phyloP scores from a whole-genome alignment of 64 coral and sea anemone species.

The Cladopsammia gracilis region DNA sequence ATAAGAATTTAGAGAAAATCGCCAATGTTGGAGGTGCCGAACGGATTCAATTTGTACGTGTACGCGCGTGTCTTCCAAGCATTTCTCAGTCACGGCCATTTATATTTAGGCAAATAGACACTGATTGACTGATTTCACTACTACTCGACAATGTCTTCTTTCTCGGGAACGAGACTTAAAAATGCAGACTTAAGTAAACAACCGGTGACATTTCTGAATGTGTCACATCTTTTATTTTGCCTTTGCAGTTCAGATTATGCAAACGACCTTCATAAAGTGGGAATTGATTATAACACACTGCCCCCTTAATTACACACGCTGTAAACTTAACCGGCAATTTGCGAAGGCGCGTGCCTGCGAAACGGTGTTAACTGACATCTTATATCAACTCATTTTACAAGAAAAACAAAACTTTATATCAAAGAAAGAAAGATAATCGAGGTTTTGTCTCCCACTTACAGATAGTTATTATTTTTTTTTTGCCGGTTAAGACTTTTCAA shows the following conservation, averaged over 20 bases:
- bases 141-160: no score
- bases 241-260: neutral
- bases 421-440: neutral
- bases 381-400: constrained; percentile 34
- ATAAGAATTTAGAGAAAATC: no score
- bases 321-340: neutral
- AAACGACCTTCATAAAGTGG: neutral
- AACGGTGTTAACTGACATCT: neutral
- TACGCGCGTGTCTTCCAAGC: no score
- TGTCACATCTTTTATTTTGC: neutral
- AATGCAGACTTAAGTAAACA: constrained; percentile 11
- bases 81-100: no score
- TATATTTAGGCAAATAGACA: neutral
- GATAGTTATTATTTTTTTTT: neutral
- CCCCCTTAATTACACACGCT: neutral
- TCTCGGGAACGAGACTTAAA: neutral
- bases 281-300: constrained; percentile 1
- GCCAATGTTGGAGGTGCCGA: no score
- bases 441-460: neutral
- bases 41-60: no score
- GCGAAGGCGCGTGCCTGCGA: constrained; percentile 1
- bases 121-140: neutral
- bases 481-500: neutral
- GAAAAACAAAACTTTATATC: constrained; percentile 23
- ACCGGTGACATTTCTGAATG: neutral